These are phyloP conservation scores for Tetragnatha montana DNA, from an alignment of 2,888 invertebrate genomes.

Conservation along the genomic window DNA sequence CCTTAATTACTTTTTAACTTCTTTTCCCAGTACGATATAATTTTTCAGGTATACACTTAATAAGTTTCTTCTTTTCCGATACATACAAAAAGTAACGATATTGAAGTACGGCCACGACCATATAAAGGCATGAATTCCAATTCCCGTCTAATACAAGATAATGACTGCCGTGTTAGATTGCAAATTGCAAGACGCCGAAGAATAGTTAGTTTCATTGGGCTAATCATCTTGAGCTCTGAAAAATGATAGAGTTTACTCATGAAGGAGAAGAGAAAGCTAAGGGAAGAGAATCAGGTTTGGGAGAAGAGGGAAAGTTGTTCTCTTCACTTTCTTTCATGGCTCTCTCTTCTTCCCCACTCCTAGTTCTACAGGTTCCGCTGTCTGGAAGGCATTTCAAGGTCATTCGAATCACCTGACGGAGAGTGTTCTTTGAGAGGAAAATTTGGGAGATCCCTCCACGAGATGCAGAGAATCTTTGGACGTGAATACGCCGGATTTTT, in stretches of 20 bases:
- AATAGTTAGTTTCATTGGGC: not conserved
- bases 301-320: constrained; percentile 40
- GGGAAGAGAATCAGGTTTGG: not conserved
- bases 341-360: constrained; percentile 10
- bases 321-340: constrained; percentile 17
- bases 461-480: not conserved
- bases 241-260: constrained; percentile 8
- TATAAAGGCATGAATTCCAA: no score
- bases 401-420: constrained; percentile 3
- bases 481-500: not conserved
- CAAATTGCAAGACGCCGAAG: not conserved
- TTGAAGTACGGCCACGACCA: no score
- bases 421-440: not conserved
- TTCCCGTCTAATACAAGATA: no score
- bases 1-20: no score
- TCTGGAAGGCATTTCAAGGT: constrained; percentile 59
- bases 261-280: not conserved
- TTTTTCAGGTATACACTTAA: no score
- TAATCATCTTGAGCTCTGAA: not conserved
- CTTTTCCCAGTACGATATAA: no score
- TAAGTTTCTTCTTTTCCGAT: no score
- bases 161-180: no score
- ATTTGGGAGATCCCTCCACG: not conserved
- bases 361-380: constrained; percentile 46
- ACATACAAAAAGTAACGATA: no score